These are phyloP conservation scores for Lycaena phlaeas DNA, from an alignment of 2,888 invertebrate genomes.

Conservation along the genomic window DNA sequence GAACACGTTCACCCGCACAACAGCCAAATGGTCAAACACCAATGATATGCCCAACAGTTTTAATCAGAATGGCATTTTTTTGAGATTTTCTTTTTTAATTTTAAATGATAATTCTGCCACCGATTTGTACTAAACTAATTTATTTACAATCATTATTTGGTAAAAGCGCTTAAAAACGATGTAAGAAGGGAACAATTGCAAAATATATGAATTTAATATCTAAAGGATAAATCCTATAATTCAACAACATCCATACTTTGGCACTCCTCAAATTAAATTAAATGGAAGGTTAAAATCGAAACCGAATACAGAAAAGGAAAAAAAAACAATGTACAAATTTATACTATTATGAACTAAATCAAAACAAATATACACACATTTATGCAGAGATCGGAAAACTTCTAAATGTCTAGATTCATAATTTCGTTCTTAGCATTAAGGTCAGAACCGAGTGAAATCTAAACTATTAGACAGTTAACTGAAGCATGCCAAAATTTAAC, in stretches of 20 bases:
- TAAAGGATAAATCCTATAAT: no score
- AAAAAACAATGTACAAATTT: slow-evolving; percentile 51
- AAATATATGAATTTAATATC: slow-evolving; percentile 7
- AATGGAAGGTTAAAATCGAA: slow-evolving; percentile 12
- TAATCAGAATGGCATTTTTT: slow-evolving; percentile 14
- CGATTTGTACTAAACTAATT: slow-evolving; percentile 65
- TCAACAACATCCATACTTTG: slow-evolving; percentile 41
- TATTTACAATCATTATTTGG: slow-evolving; percentile 66
- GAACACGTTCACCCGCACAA: slow-evolving; percentile 18
- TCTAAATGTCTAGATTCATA: slow-evolving; percentile 29
- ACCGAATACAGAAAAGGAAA: slow-evolving; percentile 12
- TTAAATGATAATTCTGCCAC: slow-evolving; percentile 39
- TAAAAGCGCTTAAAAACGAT: slow-evolving; percentile 48
- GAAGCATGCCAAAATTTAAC: slow-evolving; percentile 2
- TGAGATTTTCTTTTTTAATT: slow-evolving; percentile 20
- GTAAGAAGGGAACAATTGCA: slow-evolving; percentile 19
- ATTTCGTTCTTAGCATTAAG: neutral
- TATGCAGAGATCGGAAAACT: slow-evolving; percentile 17
- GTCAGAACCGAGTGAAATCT: neutral
- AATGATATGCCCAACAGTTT: slow-evolving; percentile 23
- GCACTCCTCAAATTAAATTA: slow-evolving; percentile 31
- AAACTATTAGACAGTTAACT: neutral
- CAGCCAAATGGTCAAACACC: slow-evolving; percentile 17
- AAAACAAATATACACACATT: slow-evolving; percentile 68
- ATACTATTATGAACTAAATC: slow-evolving; percentile 51